phyloP scores from a whole-genome alignment of 2,797 vertebrate genomes.

The Falco berigora region DNA sequence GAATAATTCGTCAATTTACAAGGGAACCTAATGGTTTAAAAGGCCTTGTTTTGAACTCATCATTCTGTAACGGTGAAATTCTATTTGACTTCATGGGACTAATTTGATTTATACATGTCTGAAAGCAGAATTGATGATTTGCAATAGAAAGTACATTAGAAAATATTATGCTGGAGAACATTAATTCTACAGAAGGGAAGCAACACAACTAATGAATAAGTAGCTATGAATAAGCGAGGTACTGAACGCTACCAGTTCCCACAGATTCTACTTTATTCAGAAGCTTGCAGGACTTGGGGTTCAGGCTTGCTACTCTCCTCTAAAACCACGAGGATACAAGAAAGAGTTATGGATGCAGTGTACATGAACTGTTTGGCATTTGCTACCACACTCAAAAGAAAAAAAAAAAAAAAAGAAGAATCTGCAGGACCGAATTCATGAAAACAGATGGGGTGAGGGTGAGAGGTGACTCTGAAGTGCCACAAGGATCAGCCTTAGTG shows the following conservation, averaged over 20 bases:
- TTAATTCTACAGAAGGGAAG: not conserved
- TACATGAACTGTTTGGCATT: not conserved
- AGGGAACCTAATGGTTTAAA: not conserved
- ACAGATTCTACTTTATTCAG: not conserved
- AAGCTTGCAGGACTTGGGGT: not conserved
- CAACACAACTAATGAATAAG: not conserved
- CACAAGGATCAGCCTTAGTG: not conserved
- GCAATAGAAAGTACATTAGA: not conserved
- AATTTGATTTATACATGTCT: not conserved
- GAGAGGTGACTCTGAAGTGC: not conserved
- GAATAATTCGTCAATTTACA: not conserved
- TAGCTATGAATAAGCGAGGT: not conserved
- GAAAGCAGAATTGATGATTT: not conserved
- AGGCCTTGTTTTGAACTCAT: not conserved
- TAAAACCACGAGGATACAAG: not conserved
- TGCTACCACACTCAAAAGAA: not conserved
- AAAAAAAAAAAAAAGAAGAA: not conserved
- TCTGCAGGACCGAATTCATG: not conserved
- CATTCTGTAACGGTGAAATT: not conserved
- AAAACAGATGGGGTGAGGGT: not conserved
- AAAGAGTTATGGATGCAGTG: not conserved
- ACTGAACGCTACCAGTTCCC: not conserved
- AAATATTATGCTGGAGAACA: not conserved
- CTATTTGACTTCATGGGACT: not conserved
- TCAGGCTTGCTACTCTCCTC: not conserved